Evolutionary conservation across 2,797 vertebrate species (phyloP).

Genomic region (Neoniphon sammara): DNA sequence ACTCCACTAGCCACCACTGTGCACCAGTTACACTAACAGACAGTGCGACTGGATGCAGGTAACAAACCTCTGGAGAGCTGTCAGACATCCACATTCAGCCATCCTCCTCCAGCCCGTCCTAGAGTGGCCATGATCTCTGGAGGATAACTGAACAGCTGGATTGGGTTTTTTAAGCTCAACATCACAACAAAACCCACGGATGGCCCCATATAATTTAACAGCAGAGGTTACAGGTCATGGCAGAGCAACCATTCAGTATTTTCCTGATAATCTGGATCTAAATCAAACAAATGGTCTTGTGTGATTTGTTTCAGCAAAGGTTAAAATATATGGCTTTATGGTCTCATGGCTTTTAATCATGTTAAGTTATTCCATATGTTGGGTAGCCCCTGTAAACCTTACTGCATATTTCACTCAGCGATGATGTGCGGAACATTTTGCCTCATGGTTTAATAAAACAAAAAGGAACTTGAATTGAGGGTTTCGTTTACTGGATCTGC

Average conservation of each 20-base stretch:
- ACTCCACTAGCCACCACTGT: slow-evolving; percentile 13
- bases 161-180: slow-evolving; percentile 12
- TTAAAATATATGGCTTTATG: slow-evolving; percentile 29
- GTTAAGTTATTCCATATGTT: slow-evolving; percentile 37
- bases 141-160: slow-evolving; percentile 2
- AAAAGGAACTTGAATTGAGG: no score
- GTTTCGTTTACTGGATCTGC: no score
- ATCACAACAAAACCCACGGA: not conserved
- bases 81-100: slow-evolving; percentile 21
- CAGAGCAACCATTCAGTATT: not conserved
- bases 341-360: slow-evolving; percentile 47
- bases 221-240: not conserved
- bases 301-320: slow-evolving; percentile 16
- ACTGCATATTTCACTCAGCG: no score
- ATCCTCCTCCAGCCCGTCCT: slow-evolving; percentile 5
- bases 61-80: slow-evolving; percentile 37
- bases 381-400: no score
- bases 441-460: no score
- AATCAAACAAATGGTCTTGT: not conserved
- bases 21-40: slow-evolving; percentile 25
- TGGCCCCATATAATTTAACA: not conserved
- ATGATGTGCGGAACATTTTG: no score
- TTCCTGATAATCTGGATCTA: not conserved
- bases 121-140: not conserved
- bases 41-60: slow-evolving; percentile 13